Conservation (phyloP, 2,888 invertebrate genomes). For the Ochropleura plecta region DNA sequence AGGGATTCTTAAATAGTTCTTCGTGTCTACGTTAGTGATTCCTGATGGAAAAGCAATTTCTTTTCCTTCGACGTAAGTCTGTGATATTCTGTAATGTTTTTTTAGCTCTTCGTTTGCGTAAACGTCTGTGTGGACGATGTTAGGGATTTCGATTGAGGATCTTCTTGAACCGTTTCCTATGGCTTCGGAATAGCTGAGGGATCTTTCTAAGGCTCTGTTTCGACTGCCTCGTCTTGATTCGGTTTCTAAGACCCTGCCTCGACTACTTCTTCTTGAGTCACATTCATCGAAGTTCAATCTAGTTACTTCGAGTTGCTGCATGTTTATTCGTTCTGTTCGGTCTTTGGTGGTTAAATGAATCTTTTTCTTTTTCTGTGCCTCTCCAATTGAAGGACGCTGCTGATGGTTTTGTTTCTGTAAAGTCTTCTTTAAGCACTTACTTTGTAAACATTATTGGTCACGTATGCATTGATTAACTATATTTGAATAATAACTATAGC, state of each 20-base stretch:
- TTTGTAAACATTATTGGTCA: constrained; percentile 3
- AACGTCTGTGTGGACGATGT: constrained; percentile 82
- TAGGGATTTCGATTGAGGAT: constrained; percentile 86
- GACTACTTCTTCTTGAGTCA: constrained; percentile 78
- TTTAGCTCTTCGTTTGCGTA: constrained; percentile 86
- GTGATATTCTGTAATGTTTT: constrained; percentile 85
- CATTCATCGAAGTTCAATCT: constrained; percentile 67
- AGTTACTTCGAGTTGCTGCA: constrained; percentile 33
- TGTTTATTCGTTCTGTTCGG: not conserved
- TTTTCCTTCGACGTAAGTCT: constrained; percentile 86
- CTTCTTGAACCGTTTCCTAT: constrained; percentile 81
- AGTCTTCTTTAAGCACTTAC: not conserved
- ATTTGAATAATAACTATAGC: not conserved
- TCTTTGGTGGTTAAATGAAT: not conserved
- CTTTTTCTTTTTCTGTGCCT: not conserved
- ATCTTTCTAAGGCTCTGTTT: constrained; percentile 81
- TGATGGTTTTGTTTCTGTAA: not conserved
- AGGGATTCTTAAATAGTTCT: constrained; percentile 61
- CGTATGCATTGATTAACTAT: not conserved
- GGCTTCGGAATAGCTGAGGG: constrained; percentile 86
- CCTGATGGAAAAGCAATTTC: constrained; percentile 81
- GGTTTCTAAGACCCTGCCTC: constrained; percentile 74
- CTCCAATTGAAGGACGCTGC: not conserved
- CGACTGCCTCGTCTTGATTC: constrained; percentile 79
- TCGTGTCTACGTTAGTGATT: constrained; percentile 72